Evolutionary conservation across 2,888 invertebrate species (phyloP), one percentile per base, ranked within the genome.

Genomic region (Athalia cordata): DNA sequence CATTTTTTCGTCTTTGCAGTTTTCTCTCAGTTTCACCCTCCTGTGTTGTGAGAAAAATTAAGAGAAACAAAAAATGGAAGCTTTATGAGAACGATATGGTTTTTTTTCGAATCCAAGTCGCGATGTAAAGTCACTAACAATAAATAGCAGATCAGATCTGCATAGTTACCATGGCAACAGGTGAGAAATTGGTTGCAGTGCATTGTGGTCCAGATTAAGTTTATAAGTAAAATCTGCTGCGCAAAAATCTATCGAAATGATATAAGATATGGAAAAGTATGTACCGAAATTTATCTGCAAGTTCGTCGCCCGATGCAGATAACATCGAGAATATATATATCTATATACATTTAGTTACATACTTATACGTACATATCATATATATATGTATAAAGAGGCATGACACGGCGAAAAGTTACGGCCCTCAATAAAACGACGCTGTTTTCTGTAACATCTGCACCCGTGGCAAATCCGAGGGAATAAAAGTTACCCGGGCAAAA

Each of bases 81-180:
- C 29, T 29, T 29, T 29, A 29, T 29, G 29, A 29, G n/a, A n/a
- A n/a, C n/a, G n/a, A n/a, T n/a, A n/a, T n/a, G n/a, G n/a, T n/a
- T n/a, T n/a, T n/a, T n/a, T n/a, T n/a, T n/a, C n/a, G n/a, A n/a
- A n/a, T n/a, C n/a, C n/a, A n/a, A n/a, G n/a, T n/a, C n/a, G n/a
- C n/a, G n/a, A n/a, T n/a, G n/a, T n/a, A n/a, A n/a, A n/a, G 29
- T 29, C 29, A 29, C 29, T 29, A 29, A 29, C n/a, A n/a, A n/a
- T n/a, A n/a, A 29, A 29, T 29, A 29, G 29, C 29, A 29, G 8
- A 55, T 55, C 55, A 55, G 55, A 3, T 55, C 55, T 52, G 68
- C 68, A 52, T 29, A 68, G 68, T 72, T 72, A 57, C 72, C 57
- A 72, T 72, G 72, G 72, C 72, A 72, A 72, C 72, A 72, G 72